Evolutionary conservation across 2,113 vertebrate species (phyloP).

Genomic region (Gobiocypris rarus): DNA sequence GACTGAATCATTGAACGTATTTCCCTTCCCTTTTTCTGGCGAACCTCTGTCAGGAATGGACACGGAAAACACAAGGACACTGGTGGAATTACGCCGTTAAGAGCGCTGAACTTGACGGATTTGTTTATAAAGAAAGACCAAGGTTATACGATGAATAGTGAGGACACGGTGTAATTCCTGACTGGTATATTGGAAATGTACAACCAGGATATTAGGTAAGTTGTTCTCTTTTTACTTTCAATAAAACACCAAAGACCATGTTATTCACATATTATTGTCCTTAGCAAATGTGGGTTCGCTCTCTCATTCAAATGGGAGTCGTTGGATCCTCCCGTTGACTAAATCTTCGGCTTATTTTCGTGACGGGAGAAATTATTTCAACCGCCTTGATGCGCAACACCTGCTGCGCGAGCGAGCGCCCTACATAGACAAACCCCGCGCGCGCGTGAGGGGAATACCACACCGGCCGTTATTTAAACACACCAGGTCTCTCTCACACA

Average conservation of each 20-base stretch:
- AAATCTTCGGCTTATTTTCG: slow-evolving; percentile 17
- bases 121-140: slow-evolving; percentile 26
- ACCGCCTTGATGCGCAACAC: slow-evolving; percentile 66
- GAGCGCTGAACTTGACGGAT: slow-evolving; percentile 51
- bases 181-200: slow-evolving; percentile 23
- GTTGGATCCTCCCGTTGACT: not conserved
- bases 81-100: slow-evolving; percentile 38
- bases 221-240: slow-evolving; percentile 17
- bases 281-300: not conserved
- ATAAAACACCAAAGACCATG: not conserved
- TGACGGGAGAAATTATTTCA: slow-evolving; percentile 27
- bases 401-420: slow-evolving; percentile 75
- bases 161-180: not conserved
- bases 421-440: slow-evolving; percentile 68
- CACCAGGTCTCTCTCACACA: not conserved
- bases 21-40: not conserved
- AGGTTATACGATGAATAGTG: slow-evolving; percentile 22
- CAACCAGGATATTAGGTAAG: slow-evolving; percentile 47
- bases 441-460: slow-evolving; percentile 74
- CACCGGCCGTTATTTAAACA: slow-evolving; percentile 30
- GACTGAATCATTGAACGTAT: not conserved
- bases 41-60: slow-evolving; percentile 6
- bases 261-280: not conserved
- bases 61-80: slow-evolving; percentile 48
- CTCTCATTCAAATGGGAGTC: not conserved